A percentile compares a stretch with the other conserved stretches of the same genome.
Conservation (phyloP, 2,797 vertebrate species). For the Mormyrops boulengeri region DNA sequence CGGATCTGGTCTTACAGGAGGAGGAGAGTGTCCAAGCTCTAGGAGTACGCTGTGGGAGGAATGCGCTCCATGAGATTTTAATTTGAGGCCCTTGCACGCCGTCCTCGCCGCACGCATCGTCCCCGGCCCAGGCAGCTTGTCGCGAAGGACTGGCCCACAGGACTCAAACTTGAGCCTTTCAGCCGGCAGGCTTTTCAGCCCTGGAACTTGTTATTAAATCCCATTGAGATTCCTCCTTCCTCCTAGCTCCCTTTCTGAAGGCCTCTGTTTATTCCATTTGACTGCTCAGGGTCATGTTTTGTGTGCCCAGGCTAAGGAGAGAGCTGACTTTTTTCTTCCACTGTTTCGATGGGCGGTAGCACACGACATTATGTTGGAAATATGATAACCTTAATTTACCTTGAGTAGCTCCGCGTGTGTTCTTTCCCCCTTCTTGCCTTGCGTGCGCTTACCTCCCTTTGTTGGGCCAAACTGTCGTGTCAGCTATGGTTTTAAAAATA, state of each 20-base stretch:
- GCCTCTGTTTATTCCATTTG: conserved; percentile 15
- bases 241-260: neutral
- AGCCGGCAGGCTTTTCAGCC: neutral
- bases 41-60: neutral
- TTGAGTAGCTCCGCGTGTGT: conserved; percentile 22
- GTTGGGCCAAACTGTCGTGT: conserved; percentile 30
- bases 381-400: conserved; percentile 34
- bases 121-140: neutral
- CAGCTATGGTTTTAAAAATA: conserved; percentile 27
- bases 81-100: neutral
- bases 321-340: conserved; percentile 27
- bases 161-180: neutral
- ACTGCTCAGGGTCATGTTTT: conserved; percentile 25
- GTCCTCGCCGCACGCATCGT: neutral
- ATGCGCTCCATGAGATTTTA: neutral
- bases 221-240: neutral
- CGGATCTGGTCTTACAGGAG: neutral
- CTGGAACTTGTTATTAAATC: conserved; percentile 22
- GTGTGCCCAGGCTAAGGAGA: conserved; percentile 8
- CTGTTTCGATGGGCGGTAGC: conserved; percentile 4
- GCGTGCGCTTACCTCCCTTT: conserved; percentile 17
- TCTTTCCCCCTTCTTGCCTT: neutral
- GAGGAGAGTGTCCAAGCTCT: neutral
- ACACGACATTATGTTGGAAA: conserved; percentile 28
- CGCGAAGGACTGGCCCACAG: neutral